A percentile compares a stretch with the other conserved stretches of the same genome.
These are phyloP conservation scores for Melanerpes formicivorus DNA, from an alignment of 2,113 vertebrate genomes.

Conservation along the genomic window DNA sequence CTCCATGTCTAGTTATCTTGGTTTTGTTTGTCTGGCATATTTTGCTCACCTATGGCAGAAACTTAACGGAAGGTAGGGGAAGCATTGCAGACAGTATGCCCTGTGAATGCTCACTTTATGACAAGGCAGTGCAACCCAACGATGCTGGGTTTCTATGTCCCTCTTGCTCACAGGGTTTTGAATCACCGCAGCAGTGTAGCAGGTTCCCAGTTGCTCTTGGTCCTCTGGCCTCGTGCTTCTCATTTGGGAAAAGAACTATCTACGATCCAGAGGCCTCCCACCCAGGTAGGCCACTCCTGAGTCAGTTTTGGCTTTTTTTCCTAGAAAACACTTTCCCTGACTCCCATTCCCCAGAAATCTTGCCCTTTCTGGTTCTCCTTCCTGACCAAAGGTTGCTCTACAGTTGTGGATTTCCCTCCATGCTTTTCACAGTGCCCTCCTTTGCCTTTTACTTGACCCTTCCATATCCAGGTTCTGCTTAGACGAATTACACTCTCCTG, in stretches of 20 bases:
- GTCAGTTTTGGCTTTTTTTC: conserved; percentile 66
- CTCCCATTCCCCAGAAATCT: conserved; percentile 44
- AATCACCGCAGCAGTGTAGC: conserved; percentile 71
- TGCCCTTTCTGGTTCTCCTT: conserved; percentile 59
- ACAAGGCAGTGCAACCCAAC: conserved; percentile 70
- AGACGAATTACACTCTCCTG: conserved; percentile 3
- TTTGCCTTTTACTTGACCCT: conserved; percentile 37
- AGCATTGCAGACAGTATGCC: neutral
- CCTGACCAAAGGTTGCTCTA: conserved; percentile 50
- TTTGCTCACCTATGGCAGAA: conserved; percentile 7
- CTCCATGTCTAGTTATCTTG: conserved; percentile 32
- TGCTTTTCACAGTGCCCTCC: conserved; percentile 19
- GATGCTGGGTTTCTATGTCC: conserved; percentile 75
- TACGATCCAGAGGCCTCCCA: conserved; percentile 70
- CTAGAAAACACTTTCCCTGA: conserved; percentile 40
- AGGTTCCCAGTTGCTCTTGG: conserved; percentile 71
- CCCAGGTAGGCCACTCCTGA: conserved; percentile 71
- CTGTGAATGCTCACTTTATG: conserved; percentile 46
- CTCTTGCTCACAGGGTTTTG: conserved; percentile 74
- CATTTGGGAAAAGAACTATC: conserved; percentile 72
- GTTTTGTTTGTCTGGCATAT: conserved; percentile 45
- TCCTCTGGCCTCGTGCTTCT: conserved; percentile 72
- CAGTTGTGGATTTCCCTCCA: conserved; percentile 32
- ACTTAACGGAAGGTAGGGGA: neutral
- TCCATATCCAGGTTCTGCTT: conserved; percentile 23